These are phyloP conservation scores for Monochamus alternatus DNA, from an alignment of 2,888 invertebrate genomes.

Conservation along the genomic window DNA sequence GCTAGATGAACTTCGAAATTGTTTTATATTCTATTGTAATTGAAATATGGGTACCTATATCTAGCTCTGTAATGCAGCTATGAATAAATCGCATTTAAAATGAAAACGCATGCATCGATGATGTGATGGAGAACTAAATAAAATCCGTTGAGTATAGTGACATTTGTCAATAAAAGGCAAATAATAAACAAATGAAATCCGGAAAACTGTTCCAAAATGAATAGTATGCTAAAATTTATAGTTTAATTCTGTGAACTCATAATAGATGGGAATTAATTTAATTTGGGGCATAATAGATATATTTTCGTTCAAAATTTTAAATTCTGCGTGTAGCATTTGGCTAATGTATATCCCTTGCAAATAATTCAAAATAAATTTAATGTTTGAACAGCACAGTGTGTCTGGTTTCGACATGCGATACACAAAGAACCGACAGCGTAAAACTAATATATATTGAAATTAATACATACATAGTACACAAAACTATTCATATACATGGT, in stretches of 20 bases:
- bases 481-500: no score
- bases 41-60: background rate
- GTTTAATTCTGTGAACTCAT: background rate
- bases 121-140: no score
- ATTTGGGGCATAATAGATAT: slow-evolving; percentile 8
- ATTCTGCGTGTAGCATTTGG: slow-evolving; percentile 12
- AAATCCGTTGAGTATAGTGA: no score
- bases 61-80: no score
- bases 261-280: slow-evolving; percentile 26
- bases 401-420: no score
- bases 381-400: background rate
- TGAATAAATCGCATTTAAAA: no score
- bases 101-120: no score
- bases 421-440: no score
- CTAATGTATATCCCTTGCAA: slow-evolving; percentile 11
- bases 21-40: background rate
- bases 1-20: background rate
- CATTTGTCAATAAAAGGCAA: no score
- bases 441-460: no score
- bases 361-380: slow-evolving; percentile 17
- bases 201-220: background rate
- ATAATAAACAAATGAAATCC: slow-evolving; percentile 2
- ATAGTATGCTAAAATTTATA: slow-evolving; percentile 1
- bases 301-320: slow-evolving; percentile 1
- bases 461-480: no score